Conservation (phyloP, 2,888 invertebrate genomes). For the Synanthedon vespiformis region DNA sequence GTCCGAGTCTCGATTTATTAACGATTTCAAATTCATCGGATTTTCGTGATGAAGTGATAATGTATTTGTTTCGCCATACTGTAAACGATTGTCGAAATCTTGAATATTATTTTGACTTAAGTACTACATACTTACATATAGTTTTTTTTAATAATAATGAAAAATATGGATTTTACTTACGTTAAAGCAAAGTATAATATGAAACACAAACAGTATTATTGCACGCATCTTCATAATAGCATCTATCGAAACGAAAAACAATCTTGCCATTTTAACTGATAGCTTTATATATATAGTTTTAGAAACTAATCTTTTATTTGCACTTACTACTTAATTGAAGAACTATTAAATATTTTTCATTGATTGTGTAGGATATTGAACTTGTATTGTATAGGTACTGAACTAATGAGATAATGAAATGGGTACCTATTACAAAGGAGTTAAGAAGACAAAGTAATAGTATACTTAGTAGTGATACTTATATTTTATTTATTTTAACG, state of each 20-base stretch:
- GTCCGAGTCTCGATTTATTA: slow-evolving; percentile 5
- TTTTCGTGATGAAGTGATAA: background rate
- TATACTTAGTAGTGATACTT: too few relatives aligned
- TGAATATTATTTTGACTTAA: slow-evolving; percentile 1
- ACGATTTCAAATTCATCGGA: background rate
- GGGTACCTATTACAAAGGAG: too few relatives aligned
- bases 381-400: background rate
- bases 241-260: background rate
- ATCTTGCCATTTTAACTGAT: background rate
- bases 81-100: background rate
- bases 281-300: background rate
- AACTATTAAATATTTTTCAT: background rate
- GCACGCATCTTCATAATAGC: background rate
- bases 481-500: too few relatives aligned
- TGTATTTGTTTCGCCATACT: slow-evolving; percentile 3
- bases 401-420: slow-evolving; percentile 5
- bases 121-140: background rate
- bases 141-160: background rate
- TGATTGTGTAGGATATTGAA: slow-evolving; percentile 8
- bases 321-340: background rate
- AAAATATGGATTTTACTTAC: background rate
- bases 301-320: slow-evolving; percentile 1
- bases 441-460: too few relatives aligned
- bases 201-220: background rate
- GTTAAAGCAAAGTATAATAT: background rate